Evolutionary conservation across 2,888 invertebrate genomes (phyloP).

Genomic region (Dasypolia templi): DNA sequence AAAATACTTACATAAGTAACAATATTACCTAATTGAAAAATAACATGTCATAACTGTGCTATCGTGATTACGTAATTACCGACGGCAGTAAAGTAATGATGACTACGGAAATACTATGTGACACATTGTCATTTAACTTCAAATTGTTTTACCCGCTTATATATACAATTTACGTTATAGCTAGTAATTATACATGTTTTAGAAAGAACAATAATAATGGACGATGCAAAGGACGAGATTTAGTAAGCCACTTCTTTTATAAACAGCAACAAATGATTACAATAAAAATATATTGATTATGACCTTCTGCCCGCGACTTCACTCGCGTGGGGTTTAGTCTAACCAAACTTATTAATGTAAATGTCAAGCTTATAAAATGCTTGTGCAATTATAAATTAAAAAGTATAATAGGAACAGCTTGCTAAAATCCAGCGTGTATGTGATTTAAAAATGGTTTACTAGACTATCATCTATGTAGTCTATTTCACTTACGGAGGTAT

Average conservation of each 20-base stretch:
- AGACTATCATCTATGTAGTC: not conserved
- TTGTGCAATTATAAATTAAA: not conserved
- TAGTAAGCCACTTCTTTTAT: not conserved
- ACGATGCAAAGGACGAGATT: not conserved
- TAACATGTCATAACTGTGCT: not conserved
- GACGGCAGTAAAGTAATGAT: slow-evolving; percentile 10
- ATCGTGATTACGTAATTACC: slow-evolving; percentile 15
- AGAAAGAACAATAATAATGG: not conserved
- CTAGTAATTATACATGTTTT: not conserved
- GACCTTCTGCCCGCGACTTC: not conserved
- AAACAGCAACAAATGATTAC: not conserved
- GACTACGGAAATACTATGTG: slow-evolving; percentile 6
- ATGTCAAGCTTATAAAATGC: not conserved
- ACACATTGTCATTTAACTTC: slow-evolving; percentile 7
- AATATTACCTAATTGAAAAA: slow-evolving; percentile 19
- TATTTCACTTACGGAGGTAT: not conserved
- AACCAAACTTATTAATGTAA: not conserved
- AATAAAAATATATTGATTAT: not conserved
- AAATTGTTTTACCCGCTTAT: slow-evolving; percentile 12
- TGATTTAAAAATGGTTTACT: not conserved
- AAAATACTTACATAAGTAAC: not conserved
- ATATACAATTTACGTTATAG: not conserved
- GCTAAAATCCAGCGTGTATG: not conserved
- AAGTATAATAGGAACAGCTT: not conserved
- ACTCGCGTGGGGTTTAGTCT: too few species aligned